phyloP scores from a whole-genome alignment of 92 coral and sea anemone genomes.

The Zoanthus solanderi region DNA sequence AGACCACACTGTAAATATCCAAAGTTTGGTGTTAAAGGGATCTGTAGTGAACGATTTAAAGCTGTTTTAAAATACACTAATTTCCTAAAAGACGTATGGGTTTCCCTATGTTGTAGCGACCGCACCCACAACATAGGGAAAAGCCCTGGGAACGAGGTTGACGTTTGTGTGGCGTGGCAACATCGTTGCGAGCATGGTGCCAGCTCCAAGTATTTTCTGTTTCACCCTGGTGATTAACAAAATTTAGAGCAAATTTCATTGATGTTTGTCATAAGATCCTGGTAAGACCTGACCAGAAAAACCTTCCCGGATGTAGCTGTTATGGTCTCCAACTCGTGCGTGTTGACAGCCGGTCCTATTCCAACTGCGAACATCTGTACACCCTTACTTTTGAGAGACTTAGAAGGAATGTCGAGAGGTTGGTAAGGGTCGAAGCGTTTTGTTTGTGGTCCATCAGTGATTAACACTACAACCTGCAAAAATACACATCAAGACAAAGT shows the following conservation, averaged over 20 bases:
- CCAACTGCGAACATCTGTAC: conserved; percentile 39
- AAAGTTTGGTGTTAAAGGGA: no score
- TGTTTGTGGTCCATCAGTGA: conserved; percentile 26
- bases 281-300: not conserved
- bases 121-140: no score
- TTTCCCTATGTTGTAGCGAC: no score
- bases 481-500: not conserved
- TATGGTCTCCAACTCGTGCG: conserved; percentile 12
- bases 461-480: not conserved
- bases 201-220: no score
- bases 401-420: not conserved
- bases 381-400: conserved; percentile 21
- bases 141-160: no score
- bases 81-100: no score
- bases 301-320: not conserved
- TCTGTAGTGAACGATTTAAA: no score
- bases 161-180: no score
- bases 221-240: not conserved
- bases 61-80: no score
- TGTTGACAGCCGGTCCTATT: conserved; percentile 19
- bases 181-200: no score
- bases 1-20: no score
- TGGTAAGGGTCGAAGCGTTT: not conserved
- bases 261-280: not conserved
- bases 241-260: not conserved